These are phyloP conservation scores for Lacanobia oleracea DNA, from an alignment of 2,888 invertebrate species.

Conservation along the genomic window DNA sequence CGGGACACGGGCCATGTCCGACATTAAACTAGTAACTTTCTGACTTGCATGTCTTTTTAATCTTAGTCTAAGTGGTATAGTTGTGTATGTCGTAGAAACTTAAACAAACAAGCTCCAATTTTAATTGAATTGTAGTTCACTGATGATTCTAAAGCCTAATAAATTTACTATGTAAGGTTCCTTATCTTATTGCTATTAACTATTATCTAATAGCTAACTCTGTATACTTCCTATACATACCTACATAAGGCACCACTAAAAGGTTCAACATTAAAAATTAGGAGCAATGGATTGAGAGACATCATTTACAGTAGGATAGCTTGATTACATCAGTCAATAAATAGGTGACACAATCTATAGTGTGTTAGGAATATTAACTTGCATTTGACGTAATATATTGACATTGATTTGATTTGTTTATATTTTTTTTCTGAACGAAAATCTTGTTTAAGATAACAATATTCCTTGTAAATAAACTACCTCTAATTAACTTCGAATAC, in stretches of 20 bases:
- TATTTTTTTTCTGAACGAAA: slow-evolving; percentile 45
- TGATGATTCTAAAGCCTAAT: slow-evolving; percentile 24
- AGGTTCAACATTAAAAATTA: slow-evolving; percentile 27
- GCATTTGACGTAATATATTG: slow-evolving; percentile 37
- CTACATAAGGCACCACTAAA: slow-evolving; percentile 31
- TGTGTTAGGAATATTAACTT: slow-evolving; percentile 31
- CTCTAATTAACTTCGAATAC: slow-evolving; percentile 83
- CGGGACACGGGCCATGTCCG: slow-evolving; percentile 23
- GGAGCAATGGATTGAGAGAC: slow-evolving; percentile 38
- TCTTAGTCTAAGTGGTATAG: slow-evolving; percentile 40
- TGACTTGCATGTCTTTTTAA: slow-evolving; percentile 36
- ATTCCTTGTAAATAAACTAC: slow-evolving; percentile 85
- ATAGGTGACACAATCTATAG: slow-evolving; percentile 26
- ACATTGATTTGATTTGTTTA: slow-evolving; percentile 25
- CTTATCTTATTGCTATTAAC: slow-evolving; percentile 23
- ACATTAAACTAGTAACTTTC: slow-evolving; percentile 35
- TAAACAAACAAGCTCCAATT: slow-evolving; percentile 29
- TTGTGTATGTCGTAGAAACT: slow-evolving; percentile 42
- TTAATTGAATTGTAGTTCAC: slow-evolving; percentile 42
- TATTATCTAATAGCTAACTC: slow-evolving; percentile 12
- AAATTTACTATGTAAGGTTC: slow-evolving; percentile 30
- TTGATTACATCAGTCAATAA: slow-evolving; percentile 35
- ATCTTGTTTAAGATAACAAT: slow-evolving; percentile 56
- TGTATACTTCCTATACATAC: slow-evolving; percentile 6
- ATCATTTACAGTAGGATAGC: slow-evolving; percentile 41